These are phyloP conservation scores for Ciconia maguari DNA, from an alignment of 2,113 vertebrate genomes.

Conservation along the genomic window DNA sequence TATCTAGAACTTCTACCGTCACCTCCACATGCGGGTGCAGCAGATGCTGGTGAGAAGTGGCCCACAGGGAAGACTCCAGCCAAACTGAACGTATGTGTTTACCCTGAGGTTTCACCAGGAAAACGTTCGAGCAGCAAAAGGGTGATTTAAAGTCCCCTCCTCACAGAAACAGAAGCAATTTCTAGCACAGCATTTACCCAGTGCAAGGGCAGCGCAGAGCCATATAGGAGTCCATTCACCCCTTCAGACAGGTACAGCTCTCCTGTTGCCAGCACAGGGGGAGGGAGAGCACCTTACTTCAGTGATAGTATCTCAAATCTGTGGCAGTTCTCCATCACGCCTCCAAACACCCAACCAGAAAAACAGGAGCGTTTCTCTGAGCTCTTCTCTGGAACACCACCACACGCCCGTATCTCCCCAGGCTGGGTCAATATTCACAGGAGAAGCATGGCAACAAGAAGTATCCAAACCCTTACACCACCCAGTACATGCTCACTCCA, in stretches of 20 bases:
- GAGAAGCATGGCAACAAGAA: neutral
- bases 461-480: neutral
- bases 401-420: neutral
- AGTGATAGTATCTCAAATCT: neutral
- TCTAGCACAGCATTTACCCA: neutral
- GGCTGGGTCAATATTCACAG: neutral
- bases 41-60: neutral
- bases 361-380: neutral
- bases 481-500: neutral
- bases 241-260: neutral
- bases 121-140: neutral
- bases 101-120: neutral
- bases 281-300: neutral
- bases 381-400: neutral
- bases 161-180: neutral
- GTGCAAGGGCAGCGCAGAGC: neutral
- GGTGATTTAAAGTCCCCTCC: neutral
- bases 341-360: neutral
- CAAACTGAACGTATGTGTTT: neutral
- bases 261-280: neutral
- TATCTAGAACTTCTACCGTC: slow-evolving; percentile 6
- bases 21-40: neutral
- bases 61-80: neutral
- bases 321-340: neutral
- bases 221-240: neutral